Evolutionary conservation across 1,140 invertebrate genomes (phyloP).

Genomic region (Bombus picipes): DNA sequence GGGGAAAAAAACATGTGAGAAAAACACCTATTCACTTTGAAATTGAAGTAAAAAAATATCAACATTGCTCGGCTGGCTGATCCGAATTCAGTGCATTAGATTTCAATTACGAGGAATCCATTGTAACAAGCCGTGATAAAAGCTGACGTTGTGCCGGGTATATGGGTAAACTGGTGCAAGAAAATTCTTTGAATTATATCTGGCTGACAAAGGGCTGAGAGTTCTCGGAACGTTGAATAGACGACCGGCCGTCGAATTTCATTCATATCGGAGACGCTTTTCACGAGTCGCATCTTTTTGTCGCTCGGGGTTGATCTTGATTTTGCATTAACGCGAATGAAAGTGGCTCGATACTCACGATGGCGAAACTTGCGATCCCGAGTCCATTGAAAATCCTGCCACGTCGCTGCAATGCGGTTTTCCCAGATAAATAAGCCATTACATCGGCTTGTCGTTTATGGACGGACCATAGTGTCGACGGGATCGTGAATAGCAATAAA

Average conservation of each 20-base stretch:
- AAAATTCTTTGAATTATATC: conserved; percentile 42
- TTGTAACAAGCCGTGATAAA: not conserved
- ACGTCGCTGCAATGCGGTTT: not conserved
- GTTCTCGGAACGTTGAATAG: conserved; percentile 14
- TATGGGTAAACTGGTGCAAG: not conserved
- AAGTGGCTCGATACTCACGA: conserved; percentile 3
- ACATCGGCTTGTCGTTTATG: conserved; percentile 11
- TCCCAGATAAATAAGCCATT: conserved; percentile 22
- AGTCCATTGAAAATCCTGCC: not conserved
- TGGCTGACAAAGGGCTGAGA: conserved; percentile 4
- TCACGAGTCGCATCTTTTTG: conserved; percentile 23
- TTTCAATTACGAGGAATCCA: not conserved
- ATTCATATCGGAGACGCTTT: conserved; percentile 32
- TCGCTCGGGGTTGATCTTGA: conserved; percentile 28
- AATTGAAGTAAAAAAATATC: not conserved
- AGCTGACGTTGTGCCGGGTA: not conserved
- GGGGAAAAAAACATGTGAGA: not conserved
- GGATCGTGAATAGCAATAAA: not conserved
- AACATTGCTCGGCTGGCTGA: not conserved
- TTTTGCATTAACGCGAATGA: conserved; percentile 36
- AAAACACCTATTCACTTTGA: not conserved
- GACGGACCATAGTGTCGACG: not conserved
- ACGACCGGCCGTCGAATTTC: conserved; percentile 25
- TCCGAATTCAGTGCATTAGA: not conserved
- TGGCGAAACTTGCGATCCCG: conserved; percentile 2